Conservation (phyloP, 2,797 vertebrate genomes). For the Onychomys torridus region DNA sequence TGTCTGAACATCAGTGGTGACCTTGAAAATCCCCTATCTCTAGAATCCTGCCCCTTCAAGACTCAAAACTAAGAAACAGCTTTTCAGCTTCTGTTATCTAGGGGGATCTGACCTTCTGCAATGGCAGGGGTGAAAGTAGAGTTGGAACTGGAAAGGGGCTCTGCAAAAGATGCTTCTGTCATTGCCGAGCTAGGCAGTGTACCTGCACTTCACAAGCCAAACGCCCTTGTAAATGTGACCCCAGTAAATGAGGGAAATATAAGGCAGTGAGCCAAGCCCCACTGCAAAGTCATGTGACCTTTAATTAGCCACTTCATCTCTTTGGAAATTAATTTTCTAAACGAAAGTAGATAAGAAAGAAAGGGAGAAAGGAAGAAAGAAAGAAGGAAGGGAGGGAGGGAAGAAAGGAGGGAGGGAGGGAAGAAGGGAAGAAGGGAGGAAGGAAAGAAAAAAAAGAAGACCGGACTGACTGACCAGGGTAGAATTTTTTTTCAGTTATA, state of each 20-base stretch:
- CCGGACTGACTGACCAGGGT: not conserved
- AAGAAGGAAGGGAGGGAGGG: not conserved
- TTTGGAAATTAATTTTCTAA: constrained; percentile 35
- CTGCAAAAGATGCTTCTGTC: not conserved
- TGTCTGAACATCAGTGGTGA: not conserved
- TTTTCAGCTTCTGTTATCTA: not conserved
- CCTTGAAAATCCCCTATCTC: not conserved
- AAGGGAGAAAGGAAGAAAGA: not conserved
- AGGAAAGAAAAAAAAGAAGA: not conserved
- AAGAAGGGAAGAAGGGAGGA: no score
- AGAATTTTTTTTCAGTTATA: not conserved
- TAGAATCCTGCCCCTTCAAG: constrained; percentile 17
- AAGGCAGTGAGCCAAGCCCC: not conserved
- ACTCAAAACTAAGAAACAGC: not conserved
- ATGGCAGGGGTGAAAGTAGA: not conserved
- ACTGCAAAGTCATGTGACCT: not conserved
- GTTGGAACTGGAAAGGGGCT: not conserved
- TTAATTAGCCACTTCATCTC: not conserved
- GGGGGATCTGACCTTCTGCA: not conserved
- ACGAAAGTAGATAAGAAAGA: not conserved
- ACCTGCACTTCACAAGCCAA: not conserved
- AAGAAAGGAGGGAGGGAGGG: no score
- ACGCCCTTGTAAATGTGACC: not conserved
- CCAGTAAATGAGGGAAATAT: not conserved
- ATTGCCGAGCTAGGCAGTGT: not conserved